Evolutionary conservation across 2,113 vertebrate species (phyloP).

Genomic region (Opisthocomus hoazin): DNA sequence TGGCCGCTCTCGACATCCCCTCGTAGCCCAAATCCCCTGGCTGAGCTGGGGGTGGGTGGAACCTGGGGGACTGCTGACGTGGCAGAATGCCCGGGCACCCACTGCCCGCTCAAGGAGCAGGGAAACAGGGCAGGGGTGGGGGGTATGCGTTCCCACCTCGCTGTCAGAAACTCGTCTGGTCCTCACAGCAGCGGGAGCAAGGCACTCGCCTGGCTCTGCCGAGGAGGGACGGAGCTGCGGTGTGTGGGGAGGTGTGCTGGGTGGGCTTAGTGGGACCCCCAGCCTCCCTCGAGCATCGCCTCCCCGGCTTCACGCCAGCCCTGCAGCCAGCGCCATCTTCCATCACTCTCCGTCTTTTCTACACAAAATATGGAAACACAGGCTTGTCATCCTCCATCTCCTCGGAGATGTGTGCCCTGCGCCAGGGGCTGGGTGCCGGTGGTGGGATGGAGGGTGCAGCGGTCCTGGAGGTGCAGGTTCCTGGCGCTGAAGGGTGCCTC

Average conservation of each 20-base stretch:
- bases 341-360: fast-evolving
- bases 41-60: too few relatives aligned
- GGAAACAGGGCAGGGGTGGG: not conserved
- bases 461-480: not conserved
- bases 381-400: fast-evolving
- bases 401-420: fast-evolving
- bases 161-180: not conserved
- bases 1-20: not conserved
- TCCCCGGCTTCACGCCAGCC: not conserved
- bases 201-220: fast-evolving
- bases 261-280: not conserved
- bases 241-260: fast-evolving
- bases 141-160: not conserved
- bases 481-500: not conserved
- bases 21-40: fast-evolving
- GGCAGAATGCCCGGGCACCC: not conserved
- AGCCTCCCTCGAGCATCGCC: not conserved
- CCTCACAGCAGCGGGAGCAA: not conserved
- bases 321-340: not conserved
- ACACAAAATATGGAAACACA: fast-evolving
- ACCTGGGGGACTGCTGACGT: too few relatives aligned
- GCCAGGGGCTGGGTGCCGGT: not conserved
- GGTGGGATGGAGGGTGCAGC: fast-evolving
- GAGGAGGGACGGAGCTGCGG: fast-evolving
- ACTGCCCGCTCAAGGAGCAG: fast-evolving